Conservation (phyloP, 2,797 vertebrate genomes). For the Pangasius mekongensis region DNA sequence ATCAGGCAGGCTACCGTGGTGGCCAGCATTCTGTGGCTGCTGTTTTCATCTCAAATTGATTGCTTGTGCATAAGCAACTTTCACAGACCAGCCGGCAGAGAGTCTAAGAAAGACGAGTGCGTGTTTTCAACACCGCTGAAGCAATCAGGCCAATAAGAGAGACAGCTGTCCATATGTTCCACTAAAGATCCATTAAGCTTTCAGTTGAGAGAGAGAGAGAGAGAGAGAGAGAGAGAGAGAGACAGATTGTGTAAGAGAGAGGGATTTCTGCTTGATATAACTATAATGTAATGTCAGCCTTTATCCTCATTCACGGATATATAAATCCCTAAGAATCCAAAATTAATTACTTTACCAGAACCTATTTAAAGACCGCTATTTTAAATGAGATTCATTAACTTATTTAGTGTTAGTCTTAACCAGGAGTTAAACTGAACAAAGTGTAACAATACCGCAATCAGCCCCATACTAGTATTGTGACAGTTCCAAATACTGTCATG, state of each 20-base stretch:
- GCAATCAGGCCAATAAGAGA: constrained; percentile 59
- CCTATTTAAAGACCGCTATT: neutral
- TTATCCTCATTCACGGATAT: neutral
- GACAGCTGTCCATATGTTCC: constrained; percentile 58
- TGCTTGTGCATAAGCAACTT: constrained; percentile 54
- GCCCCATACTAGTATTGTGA: constrained; percentile 45
- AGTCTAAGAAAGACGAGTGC: constrained; percentile 43
- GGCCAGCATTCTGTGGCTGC: constrained; percentile 24
- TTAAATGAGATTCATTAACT: neutral
- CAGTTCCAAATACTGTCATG: constrained; percentile 29
- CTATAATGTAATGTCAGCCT: neutral
- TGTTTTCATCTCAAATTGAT: constrained; percentile 47
- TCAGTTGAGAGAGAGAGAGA: neutral
- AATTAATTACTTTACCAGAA: neutral
- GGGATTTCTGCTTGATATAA: neutral
- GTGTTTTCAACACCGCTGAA: constrained; percentile 49
- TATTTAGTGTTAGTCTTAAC: neutral
- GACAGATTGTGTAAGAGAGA: neutral
- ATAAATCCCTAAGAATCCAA: neutral
- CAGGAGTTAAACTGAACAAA: constrained; percentile 20
- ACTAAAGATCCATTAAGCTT: constrained; percentile 51
- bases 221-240: neutral
- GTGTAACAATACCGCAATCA: constrained; percentile 21
- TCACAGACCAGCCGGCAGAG: constrained; percentile 38
- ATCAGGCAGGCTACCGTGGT: constrained; percentile 42